Evolutionary conservation across 2,797 vertebrate species (phyloP).

Genomic region (Poecile montanus): DNA sequence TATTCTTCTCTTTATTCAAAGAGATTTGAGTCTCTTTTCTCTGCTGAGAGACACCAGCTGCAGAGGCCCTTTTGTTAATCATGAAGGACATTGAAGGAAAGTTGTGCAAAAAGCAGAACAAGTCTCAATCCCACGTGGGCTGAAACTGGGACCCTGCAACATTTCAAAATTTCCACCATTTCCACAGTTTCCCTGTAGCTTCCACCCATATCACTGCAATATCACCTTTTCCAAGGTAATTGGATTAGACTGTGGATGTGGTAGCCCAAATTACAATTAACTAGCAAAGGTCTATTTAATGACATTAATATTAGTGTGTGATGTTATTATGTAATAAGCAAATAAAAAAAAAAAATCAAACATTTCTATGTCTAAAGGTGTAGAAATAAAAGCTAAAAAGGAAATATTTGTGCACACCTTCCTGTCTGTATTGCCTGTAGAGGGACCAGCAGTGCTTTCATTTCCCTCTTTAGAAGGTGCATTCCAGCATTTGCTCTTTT

Average conservation of each 20-base stretch:
- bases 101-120: neutral
- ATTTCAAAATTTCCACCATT: neutral
- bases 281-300: neutral
- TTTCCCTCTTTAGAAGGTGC: neutral
- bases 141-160: neutral
- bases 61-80: conserved; percentile 14
- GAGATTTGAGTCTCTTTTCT: neutral
- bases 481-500: neutral
- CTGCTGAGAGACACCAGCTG: neutral
- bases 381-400: neutral
- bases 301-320: neutral
- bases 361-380: accelerated
- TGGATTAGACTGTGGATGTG: neutral
- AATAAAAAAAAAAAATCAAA: neutral
- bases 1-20: conserved; percentile 24
- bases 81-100: neutral
- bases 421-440: neutral
- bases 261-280: neutral
- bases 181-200: accelerated
- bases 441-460: neutral
- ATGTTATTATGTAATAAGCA: neutral
- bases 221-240: neutral
- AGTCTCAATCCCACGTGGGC: neutral
- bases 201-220: neutral
- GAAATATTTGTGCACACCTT: neutral